Base-by-base conservation (phyloP, 2,113 vertebrate genomes). In the Syngnathus floridae region DNA sequence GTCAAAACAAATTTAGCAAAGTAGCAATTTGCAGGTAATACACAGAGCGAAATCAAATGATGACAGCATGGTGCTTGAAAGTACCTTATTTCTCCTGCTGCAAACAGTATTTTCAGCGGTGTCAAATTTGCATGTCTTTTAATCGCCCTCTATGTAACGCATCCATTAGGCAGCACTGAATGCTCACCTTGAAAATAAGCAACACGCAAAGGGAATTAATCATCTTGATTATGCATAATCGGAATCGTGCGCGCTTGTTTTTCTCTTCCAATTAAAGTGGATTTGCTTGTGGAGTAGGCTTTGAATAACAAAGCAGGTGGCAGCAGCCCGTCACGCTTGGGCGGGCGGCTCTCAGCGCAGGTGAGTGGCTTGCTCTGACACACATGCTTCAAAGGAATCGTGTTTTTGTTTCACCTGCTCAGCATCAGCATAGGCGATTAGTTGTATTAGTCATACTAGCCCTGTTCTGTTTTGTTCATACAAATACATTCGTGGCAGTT, bases 211-310 rank as follows among this genome's bases (percentile, higher is more conserved):
- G 79, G 71, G 66, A 84, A 88, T 72, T 83, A 87, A 88, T 88
- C 81, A 84, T 79, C 79, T 45, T 85, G 81, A 89, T 89, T 90
- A 90, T 83, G 73, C 72, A 74, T 80, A 78, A 82, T 85, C 78
- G 83, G 67, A 38, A 72, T 38, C 62, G 64, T 17, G 62, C 71
- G 31, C 71, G 54, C 68, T 81, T 90, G 83, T 84, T 87, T 88
- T 77, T 72, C 82, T 77, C 77, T 78, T 75, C 76, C 66, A 87
- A 81, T 87, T 86, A 82, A 81, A 64, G 17, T n/a, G 75, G 77
- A 82, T 80, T 76, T 77, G 74, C 74, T 75, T 70, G 59, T 35
- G 0, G 67, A 74, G 58, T 70, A 70, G 71, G 73, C 62, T 65
- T 62, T 67, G 84, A 86, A 88, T 79, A 77, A 77, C 73, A 82